Percentiles rank a stretch among this genome's conserved stretches.
phyloP scores from a whole-genome alignment of 2,113 vertebrate species.

The Porphyrio hochstetteri region DNA sequence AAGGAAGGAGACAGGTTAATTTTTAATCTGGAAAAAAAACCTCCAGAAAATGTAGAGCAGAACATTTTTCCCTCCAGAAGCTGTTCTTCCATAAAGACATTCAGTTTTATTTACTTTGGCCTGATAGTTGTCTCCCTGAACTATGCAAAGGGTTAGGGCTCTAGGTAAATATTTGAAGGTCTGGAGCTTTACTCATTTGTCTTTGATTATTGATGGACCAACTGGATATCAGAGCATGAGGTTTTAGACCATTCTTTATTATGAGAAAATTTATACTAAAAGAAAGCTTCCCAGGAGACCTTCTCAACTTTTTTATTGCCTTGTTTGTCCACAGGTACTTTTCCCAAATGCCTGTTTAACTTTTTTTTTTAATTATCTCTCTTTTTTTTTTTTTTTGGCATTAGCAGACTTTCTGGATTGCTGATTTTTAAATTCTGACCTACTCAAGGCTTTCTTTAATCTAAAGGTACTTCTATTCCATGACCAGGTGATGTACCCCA shows the following conservation, averaged over 20 bases:
- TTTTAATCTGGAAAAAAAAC: not conserved
- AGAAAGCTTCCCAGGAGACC: not conserved
- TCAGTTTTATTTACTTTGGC: not conserved
- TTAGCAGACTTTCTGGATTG: not conserved
- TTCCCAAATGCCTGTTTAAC: not conserved
- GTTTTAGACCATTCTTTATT: not conserved
- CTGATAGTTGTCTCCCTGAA: not conserved
- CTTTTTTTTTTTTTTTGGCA: not conserved
- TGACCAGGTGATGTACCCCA: not conserved
- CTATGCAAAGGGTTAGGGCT: not conserved
- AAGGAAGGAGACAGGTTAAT: not conserved
- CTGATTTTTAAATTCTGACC: not conserved
- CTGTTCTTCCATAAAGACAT: not conserved
- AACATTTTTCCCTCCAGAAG: rapidly evolving
- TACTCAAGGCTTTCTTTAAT: not conserved
- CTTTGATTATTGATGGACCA: not conserved
- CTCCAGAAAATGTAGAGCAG: not conserved
- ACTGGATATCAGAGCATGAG: not conserved
- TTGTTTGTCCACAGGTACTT: not conserved
- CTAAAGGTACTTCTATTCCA: not conserved
- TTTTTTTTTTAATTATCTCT: no score
- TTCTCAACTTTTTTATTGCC: not conserved
- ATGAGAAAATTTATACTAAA: not conserved
- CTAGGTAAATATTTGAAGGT: not conserved
- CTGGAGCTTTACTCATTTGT: not conserved